Evolutionary conservation across 2,797 vertebrate species (phyloP), one percentile per base, ranked within the genome.

Genomic region (Zenarchopterus dispar): DNA sequence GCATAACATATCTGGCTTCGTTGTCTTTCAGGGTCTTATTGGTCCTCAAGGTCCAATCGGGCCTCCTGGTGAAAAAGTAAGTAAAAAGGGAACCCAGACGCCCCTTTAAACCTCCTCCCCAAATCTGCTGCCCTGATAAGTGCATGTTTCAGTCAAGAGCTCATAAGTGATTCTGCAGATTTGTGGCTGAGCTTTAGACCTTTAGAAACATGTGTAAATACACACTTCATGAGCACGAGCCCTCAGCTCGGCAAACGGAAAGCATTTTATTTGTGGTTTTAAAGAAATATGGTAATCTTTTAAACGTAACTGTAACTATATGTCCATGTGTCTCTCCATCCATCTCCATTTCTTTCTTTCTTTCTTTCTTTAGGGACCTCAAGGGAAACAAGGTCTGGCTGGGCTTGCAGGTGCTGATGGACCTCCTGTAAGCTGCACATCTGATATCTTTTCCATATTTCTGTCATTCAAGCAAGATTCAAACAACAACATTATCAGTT

Each of bases 21-120:
- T 74, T 93, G 76, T 93, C 78, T 88, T 87, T 81, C 46, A 99
- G 97, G 97, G 97, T 89, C 96, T 99, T 75, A 86, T 95, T 64
- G 97, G 97, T 93, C 96, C 97, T 61, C 97, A 99, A 95, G 97
- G 97, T 88, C 95, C 97, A 51, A 98, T 99, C 28, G 97, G 97
- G 61, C 95, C 95, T 85, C 97, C 98, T 74, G 98, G 98, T 88
- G 97, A 98, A 91, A 99, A 99, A 94, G 98, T 99, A 93, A 96
- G 95, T 90, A n/a, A 53, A 69, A 43, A 24, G 15, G 16, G 58
- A 77, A 50, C 19, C 24, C 59, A 44, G 8, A 49, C 53, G 16
- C 44, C 45, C 19, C 23, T 26, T 46, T 31, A 44, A 44, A 39
- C 43, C 53, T 57, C 70, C 71, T 56, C 50, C 36, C 28, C 62